Conservation (phyloP, 2,113 vertebrate genomes). For the Erythrolamprus reginae region DNA sequence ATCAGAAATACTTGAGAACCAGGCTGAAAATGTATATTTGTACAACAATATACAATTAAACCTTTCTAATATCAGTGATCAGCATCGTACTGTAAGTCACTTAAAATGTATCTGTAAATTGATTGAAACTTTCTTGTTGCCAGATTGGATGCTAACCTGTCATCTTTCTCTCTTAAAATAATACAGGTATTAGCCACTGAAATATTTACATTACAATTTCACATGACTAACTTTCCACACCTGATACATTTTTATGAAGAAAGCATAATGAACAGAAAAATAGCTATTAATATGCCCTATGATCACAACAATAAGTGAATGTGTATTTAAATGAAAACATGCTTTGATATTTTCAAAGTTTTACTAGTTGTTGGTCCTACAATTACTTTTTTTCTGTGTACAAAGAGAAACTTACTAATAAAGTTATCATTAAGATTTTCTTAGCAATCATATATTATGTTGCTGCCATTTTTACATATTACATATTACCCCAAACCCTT, state of each 20-base stretch:
- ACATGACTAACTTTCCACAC: not conserved
- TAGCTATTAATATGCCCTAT: not conserved
- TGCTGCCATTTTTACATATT: not conserved
- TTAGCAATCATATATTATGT: not conserved
- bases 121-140: no score
- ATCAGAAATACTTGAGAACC: no score
- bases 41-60: no score
- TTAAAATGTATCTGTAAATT: not conserved
- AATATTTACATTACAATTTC: not conserved
- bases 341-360: not conserved
- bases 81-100: not conserved
- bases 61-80: no score
- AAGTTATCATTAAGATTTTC: not conserved
- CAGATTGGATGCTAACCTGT: not conserved
- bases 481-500: not conserved
- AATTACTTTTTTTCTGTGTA: not conserved
- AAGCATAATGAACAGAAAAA: not conserved
- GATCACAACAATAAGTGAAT: not conserved
- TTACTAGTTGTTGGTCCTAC: not conserved
- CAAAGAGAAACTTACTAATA: not conserved
- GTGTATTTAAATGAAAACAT: not conserved
- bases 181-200: not conserved
- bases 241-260: not conserved
- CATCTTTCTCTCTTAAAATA: not conserved
- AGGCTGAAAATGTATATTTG: no score